phyloP scores from a whole-genome alignment of 2,113 vertebrate species.

The Psilopsiagon aymara region DNA sequence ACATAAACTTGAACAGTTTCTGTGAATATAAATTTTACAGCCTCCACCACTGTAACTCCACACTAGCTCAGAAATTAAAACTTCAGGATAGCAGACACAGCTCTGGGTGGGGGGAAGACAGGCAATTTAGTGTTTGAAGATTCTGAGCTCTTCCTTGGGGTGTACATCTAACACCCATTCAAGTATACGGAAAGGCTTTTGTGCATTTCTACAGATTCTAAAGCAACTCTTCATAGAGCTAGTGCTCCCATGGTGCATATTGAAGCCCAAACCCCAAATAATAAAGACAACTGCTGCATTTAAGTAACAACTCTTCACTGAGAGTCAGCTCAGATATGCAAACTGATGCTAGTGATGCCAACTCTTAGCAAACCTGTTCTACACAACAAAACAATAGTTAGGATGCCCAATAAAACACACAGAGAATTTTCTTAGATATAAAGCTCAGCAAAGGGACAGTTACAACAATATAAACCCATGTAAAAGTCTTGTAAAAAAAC shows the following conservation, averaged over 20 bases:
- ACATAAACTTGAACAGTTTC: background rate
- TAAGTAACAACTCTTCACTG: background rate
- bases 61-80: background rate
- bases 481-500: background rate
- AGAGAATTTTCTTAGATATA: background rate
- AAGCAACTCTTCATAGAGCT: background rate
- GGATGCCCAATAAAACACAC: background rate
- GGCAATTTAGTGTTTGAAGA: background rate
- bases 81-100: background rate
- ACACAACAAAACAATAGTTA: background rate
- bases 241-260: background rate
- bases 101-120: constrained; percentile 4
- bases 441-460: background rate
- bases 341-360: background rate
- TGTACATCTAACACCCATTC: background rate
- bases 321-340: background rate
- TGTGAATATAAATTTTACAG: background rate
- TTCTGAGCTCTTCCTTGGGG: constrained; percentile 1
- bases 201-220: background rate
- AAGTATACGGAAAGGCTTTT: constrained; percentile 5
- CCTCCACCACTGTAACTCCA: background rate
- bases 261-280: background rate
- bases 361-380: background rate
- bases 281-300: background rate
- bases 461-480: background rate